Evolutionary conservation across 1,140 invertebrate genomes (phyloP), one percentile per base, ranked within the genome.

Genomic region (Ditylenchus dipsaci): DNA sequence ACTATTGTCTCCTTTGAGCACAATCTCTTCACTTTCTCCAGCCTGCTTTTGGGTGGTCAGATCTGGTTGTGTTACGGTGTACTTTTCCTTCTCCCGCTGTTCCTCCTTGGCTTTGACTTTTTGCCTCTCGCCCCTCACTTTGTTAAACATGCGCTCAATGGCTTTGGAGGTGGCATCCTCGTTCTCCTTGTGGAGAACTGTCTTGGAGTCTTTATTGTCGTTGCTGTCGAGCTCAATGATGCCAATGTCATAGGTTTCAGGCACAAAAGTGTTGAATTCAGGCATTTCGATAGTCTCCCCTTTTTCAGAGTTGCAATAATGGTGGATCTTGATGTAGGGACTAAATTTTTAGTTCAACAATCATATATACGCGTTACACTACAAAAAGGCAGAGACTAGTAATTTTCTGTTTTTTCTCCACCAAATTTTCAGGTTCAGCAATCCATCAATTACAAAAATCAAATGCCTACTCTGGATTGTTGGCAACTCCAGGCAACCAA

Each of bases 181-280:
- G 8, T 53, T 53, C 49, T 53, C 23, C n/a, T 53, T 53, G 49
- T 53, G n/a, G 49, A 19, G 49, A 19, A 19, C 23, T 26, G n/a
- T 53, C 49, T 53, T 21, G 1, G 23, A 17, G 49, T 21, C 8
- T 53, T 53, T 53, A 8, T 3, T 53, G 43, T 45, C n/a, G n/a
- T 26, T 53, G 49, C 15, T 19, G 47, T 80, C 78, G 1, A 80
- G 59, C 56, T 73, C 63, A 47, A 80, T 68, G 19, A 75, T 77
- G 17, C 78, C 79, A n/a, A 79, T 56, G 17, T 80, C 78, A 43
- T 80, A 74, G 30, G 78, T 81, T 23, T 81, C 68, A n/a, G 78
- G 78, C 56, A 81, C 79, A 62, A 80, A 80, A n/a, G 70, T 76
- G 30, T 67, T 26, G 33, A 76, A 76, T 21, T 74, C 74, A n/a